These are phyloP conservation scores for Camponotus vicinus DNA, from an alignment of 1,140 invertebrate genomes.

Conservation along the genomic window DNA sequence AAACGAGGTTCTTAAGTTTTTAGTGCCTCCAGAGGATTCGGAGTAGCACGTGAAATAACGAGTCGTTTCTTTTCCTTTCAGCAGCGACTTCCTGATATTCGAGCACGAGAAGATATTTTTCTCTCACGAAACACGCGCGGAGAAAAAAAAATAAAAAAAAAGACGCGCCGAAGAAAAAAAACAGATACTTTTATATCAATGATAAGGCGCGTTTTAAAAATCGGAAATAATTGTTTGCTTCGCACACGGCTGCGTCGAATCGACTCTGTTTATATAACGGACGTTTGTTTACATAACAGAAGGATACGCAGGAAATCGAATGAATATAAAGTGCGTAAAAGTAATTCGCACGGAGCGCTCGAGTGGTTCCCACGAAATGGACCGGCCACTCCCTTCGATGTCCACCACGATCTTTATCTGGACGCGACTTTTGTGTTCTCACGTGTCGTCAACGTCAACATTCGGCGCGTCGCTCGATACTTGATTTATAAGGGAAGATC, in stretches of 20 bases:
- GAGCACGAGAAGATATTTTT: not conserved
- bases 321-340: constrained; percentile 19
- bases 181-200: not conserved
- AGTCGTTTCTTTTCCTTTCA: constrained; percentile 23
- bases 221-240: constrained; percentile 5
- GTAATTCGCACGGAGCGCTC: constrained; percentile 1
- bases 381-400: not conserved
- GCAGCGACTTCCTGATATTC: constrained; percentile 18
- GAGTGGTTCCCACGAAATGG: constrained; percentile 30
- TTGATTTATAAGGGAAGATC: constrained; percentile 56
- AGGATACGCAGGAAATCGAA: constrained; percentile 24
- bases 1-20: constrained; percentile 59
- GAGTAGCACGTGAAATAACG: constrained; percentile 39
- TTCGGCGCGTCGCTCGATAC: not conserved
- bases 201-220: not conserved
- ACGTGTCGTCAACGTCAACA: constrained; percentile 20
- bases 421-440: constrained; percentile 41
- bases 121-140: constrained; percentile 10
- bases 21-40: constrained; percentile 41
- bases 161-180: not conserved
- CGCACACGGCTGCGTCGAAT: not conserved
- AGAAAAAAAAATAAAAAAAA: not conserved
- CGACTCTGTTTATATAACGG: constrained; percentile 45
- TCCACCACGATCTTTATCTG: constrained; percentile 22
- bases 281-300: constrained; percentile 47